These are phyloP conservation scores for Drosophila mercatorum DNA, from an alignment of 2,888 invertebrate genomes.

Conservation along the genomic window DNA sequence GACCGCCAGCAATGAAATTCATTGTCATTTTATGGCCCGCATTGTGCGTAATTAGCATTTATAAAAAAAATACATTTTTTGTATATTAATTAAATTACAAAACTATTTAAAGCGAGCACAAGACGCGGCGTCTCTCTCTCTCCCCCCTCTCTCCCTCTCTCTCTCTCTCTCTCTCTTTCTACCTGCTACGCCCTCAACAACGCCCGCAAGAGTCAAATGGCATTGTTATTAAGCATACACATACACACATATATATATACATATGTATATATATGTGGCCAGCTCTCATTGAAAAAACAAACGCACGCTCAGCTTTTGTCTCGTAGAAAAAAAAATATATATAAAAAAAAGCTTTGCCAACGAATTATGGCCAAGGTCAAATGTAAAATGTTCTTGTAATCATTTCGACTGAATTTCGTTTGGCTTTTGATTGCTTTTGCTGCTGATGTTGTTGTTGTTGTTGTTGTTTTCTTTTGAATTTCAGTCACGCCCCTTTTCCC, in stretches of 20 bases:
- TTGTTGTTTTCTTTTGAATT: not conserved
- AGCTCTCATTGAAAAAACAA: slow-evolving; percentile 65
- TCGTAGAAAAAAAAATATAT: slow-evolving; percentile 41
- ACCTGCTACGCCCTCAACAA: slow-evolving; percentile 9
- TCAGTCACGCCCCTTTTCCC: slow-evolving; percentile 6
- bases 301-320: slow-evolving; percentile 67
- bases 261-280: slow-evolving; percentile 11
- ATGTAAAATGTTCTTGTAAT: slow-evolving; percentile 79
- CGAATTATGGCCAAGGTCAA: slow-evolving; percentile 76
- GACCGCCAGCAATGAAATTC: slow-evolving; percentile 69
- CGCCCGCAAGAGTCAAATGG: slow-evolving; percentile 34
- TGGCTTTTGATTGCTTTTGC: slow-evolving; percentile 36
- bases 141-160: not conserved
- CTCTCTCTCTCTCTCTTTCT: slow-evolving; percentile 1
- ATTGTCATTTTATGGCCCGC: slow-evolving; percentile 65
- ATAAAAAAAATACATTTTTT: slow-evolving; percentile 61
- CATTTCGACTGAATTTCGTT: slow-evolving; percentile 64
- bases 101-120: slow-evolving; percentile 52
- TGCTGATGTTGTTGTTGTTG: not conserved
- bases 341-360: slow-evolving; percentile 57
- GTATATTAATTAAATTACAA: slow-evolving; percentile 79
- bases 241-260: slow-evolving; percentile 5
- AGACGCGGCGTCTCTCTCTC: slow-evolving; percentile 4
- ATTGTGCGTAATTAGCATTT: slow-evolving; percentile 79
- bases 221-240: slow-evolving; percentile 45